Base-by-base conservation (phyloP, 2,888 invertebrate species). In the Mythimna vitellina region DNA sequence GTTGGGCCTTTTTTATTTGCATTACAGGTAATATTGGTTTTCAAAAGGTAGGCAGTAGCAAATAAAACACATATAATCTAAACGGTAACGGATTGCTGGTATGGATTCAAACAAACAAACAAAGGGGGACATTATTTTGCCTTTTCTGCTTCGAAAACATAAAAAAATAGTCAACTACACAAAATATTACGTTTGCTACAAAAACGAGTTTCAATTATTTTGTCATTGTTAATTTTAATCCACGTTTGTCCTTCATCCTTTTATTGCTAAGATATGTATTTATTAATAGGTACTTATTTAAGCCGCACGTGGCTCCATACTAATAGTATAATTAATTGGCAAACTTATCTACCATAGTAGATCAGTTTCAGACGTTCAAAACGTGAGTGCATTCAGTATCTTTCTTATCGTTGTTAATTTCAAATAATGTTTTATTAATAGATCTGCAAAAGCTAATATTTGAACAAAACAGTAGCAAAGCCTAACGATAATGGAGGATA, bases 331-430 rank as follows among this genome's bases (percentile, higher is more conserved):
- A 54, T 20, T 14, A 58, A 58, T 29, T 20, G 14, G 20, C 6
- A 12, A 25, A 75, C 20, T 56, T 42, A 29, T 58, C 67, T 17
- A 20, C 14, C 42, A 20, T 57, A 6, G 6, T 17, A 12, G 0
- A 17, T 29, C 25, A 12, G 17, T n/a, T 35, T 35, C 35, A 35
- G 9, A 8, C 35, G 35, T 51, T 35, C 12, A 29, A 12, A 46
- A 29, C 42, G 61, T 63, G 3, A 46, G 49, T 51, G 12, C 54
- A 51, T 49, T 49, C 3, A 14, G 1, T 35, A 58, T 70, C 56
- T 22, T 9, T 63, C 9, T 61, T 70, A 81, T 70, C 69, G 14
- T 22, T 29, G 12, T n/a, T 29, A 6, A 32, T 20, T 29, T 53
- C 7, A n/a, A 29, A 32, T 58, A 6, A 38, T 7, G n/a, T 25